These are phyloP conservation scores for Bradynema listronoti DNA, from an alignment of 1,140 invertebrate species.

Conservation along the genomic window DNA sequence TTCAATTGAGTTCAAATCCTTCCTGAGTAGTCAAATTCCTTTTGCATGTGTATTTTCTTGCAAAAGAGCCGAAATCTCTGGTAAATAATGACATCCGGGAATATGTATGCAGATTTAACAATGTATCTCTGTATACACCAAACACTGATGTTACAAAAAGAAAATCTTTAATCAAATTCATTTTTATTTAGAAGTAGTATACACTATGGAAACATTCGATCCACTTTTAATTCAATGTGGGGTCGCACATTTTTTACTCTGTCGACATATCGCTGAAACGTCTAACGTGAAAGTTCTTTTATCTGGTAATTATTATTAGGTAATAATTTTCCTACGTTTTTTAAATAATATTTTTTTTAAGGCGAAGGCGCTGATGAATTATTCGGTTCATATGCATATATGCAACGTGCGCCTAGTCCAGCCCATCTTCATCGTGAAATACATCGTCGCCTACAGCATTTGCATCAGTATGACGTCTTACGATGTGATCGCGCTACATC, in stretches of 20 bases:
- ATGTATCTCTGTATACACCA: too few species aligned
- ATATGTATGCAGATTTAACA: too few species aligned
- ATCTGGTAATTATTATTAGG: constrained; percentile 20
- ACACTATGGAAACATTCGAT: constrained; percentile 56
- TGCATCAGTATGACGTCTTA: constrained; percentile 56
- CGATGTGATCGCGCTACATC: constrained; percentile 54
- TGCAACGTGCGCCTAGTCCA: constrained; percentile 52
- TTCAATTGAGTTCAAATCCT: too few species aligned
- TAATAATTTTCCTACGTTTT: constrained; percentile 8
- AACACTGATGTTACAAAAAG: too few species aligned
- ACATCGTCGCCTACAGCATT: constrained; percentile 42
- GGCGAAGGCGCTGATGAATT: constrained; percentile 57
- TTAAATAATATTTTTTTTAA: background rate
- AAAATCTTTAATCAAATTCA: background rate
- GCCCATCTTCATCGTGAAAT: constrained; percentile 53
- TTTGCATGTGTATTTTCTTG: too few species aligned
- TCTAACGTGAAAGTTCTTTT: constrained; percentile 56
- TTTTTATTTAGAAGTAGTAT: constrained; percentile 51
- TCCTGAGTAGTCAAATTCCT: too few species aligned
- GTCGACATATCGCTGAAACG: constrained; percentile 48
- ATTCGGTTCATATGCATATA: constrained; percentile 57
- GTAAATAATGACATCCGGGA: too few species aligned
- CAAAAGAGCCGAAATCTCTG: too few species aligned
- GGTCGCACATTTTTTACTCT: constrained; percentile 53
- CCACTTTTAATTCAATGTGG: constrained; percentile 55